Percentiles rank a stretch among this genome's conserved stretches.
Evolutionary conservation across 2,113 vertebrate species (phyloP).

Genomic region (Ammodytes dubius): DNA sequence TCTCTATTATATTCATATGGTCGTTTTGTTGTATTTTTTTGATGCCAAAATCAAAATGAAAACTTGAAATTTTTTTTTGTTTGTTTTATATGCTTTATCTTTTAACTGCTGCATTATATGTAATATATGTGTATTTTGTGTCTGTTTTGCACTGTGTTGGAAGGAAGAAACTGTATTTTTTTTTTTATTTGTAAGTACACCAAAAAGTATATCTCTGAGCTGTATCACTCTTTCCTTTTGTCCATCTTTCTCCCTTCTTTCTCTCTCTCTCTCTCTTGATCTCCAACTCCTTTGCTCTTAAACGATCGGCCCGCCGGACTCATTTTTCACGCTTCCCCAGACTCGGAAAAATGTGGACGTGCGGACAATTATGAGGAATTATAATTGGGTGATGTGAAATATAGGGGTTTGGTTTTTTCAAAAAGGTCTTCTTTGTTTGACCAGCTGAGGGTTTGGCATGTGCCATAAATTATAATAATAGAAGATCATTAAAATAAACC

Average conservation of each 20-base stretch:
- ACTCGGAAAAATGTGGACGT: slow-evolving; percentile 46
- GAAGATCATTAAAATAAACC: slow-evolving; percentile 70
- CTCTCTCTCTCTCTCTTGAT: background rate
- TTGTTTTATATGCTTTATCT: no score
- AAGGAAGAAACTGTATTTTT: no score
- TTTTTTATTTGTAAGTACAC: slow-evolving; percentile 13
- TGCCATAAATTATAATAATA: slow-evolving; percentile 70
- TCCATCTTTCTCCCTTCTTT: background rate
- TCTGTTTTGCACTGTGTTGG: no score
- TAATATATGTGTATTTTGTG: no score
- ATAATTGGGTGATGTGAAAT: slow-evolving; percentile 62
- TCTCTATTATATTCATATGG: no score
- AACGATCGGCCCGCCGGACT: slow-evolving; percentile 19
- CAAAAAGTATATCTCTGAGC: slow-evolving; percentile 58
- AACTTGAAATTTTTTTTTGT: no score
- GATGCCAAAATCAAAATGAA: no score
- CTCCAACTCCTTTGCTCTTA: slow-evolving; percentile 32
- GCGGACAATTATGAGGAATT: slow-evolving; percentile 73
- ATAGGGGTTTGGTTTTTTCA: slow-evolving; percentile 11
- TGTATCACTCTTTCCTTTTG: slow-evolving; percentile 37
- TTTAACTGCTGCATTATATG: no score
- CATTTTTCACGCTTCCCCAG: slow-evolving; percentile 59
- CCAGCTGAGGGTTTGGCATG: slow-evolving; percentile 45
- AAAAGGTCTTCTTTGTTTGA: slow-evolving; percentile 46
- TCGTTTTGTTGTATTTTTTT: no score